These are phyloP conservation scores for Athetis lepigone DNA, from an alignment of 2,888 invertebrate species.

Conservation along the genomic window DNA sequence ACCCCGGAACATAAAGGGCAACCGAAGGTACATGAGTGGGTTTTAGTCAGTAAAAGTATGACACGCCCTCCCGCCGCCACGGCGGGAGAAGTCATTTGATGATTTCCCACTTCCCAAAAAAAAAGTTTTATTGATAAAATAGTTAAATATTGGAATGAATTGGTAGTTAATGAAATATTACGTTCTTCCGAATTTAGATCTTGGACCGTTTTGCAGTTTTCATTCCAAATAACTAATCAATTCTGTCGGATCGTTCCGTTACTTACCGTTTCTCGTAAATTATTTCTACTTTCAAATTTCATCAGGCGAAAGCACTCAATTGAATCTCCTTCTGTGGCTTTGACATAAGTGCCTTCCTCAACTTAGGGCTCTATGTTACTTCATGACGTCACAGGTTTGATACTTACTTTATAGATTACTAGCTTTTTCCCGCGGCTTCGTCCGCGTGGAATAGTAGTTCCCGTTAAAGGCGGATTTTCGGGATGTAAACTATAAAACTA, in stretches of 20 bases:
- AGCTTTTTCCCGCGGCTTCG: constrained; percentile 1
- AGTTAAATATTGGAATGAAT: too few relatives aligned
- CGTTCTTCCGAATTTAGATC: background rate
- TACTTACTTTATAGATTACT: constrained; percentile 3
- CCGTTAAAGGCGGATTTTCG: too few relatives aligned
- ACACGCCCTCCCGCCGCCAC: too few relatives aligned
- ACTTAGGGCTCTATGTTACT: constrained; percentile 12
- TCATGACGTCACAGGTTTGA: constrained; percentile 15
- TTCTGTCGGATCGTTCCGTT: constrained; percentile 25
- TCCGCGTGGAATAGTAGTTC: too few relatives aligned
- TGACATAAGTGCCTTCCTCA: constrained; percentile 33
- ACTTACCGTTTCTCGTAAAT: constrained; percentile 52
- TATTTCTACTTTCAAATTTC: constrained; percentile 60
- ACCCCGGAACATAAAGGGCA: too few relatives aligned
- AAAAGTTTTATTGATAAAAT: too few relatives aligned
- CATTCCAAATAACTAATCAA: constrained; percentile 9
- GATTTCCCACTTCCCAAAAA: too few relatives aligned
- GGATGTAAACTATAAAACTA: too few relatives aligned
- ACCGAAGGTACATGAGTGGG: too few relatives aligned
- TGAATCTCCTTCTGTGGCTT: constrained; percentile 43
- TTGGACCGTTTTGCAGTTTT: background rate
- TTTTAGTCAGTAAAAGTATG: too few relatives aligned
- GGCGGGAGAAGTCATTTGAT: too few relatives aligned
- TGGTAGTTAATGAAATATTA: too few relatives aligned
- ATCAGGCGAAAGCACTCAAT: constrained; percentile 60